These are phyloP conservation scores for Drosophila asahinai DNA, from an alignment of 1,140 invertebrate species.

Conservation along the genomic window DNA sequence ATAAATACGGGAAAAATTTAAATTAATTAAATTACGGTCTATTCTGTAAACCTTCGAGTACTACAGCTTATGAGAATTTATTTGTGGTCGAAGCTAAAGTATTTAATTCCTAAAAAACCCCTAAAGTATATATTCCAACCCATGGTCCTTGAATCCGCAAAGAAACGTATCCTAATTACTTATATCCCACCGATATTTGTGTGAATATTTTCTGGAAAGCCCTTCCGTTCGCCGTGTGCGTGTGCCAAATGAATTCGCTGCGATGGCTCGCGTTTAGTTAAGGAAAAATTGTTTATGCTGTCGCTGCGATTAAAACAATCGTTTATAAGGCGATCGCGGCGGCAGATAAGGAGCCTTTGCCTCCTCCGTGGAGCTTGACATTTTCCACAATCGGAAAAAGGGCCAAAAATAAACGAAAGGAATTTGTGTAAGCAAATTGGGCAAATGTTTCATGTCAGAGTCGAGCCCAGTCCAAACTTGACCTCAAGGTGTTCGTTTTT, in stretches of 20 bases:
- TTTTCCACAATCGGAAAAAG: constrained; percentile 36
- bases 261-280: constrained; percentile 58
- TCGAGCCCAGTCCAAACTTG: constrained; percentile 7
- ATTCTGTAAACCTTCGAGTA: background rate
- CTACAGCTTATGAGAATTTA: background rate
- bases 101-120: no score
- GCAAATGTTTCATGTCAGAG: constrained; percentile 19
- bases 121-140: background rate
- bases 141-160: constrained; percentile 23
- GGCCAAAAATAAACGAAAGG: constrained; percentile 40
- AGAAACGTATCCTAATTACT: constrained; percentile 33
- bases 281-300: constrained; percentile 63
- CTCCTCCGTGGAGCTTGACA: constrained; percentile 30
- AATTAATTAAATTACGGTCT: no score
- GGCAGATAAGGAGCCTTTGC: constrained; percentile 31
- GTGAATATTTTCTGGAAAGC: constrained; percentile 41
- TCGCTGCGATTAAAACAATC: constrained; percentile 63
- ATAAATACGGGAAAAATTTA: no score
- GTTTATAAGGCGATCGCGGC: constrained; percentile 59
- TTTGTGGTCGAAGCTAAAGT: no score
- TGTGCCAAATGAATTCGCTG: constrained; percentile 49
- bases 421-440: constrained; percentile 46
- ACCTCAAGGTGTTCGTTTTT: constrained; percentile 27
- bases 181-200: constrained; percentile 38
- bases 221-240: constrained; percentile 43